Evolutionary conservation across 1,140 invertebrate species (phyloP).

Genomic region (Drosophila tsacasi): DNA sequence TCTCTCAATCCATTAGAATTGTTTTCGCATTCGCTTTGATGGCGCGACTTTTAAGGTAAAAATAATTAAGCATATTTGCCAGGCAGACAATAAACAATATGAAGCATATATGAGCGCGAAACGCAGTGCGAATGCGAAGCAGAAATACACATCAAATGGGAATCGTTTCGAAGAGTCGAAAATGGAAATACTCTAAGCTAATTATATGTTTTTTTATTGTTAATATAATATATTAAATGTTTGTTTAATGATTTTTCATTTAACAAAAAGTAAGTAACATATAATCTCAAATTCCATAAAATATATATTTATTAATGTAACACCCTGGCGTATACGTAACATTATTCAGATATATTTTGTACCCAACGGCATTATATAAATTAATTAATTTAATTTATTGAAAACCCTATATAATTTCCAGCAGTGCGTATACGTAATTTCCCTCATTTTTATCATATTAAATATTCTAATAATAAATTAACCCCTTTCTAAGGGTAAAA

Average conservation of each 20-base stretch:
- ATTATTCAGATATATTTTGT: not conserved
- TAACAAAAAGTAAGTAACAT: too few relatives aligned
- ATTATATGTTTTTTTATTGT: too few relatives aligned
- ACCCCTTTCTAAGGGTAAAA: constrained; percentile 29
- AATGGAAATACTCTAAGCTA: constrained; percentile 21
- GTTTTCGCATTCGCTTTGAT: constrained; percentile 78
- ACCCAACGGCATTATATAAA: too few relatives aligned
- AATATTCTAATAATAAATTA: constrained; percentile 7
- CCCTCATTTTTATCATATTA: not conserved
- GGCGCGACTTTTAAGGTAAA: constrained; percentile 82
- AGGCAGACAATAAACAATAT: constrained; percentile 57
- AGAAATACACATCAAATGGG: constrained; percentile 26
- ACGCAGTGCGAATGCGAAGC: constrained; percentile 62
- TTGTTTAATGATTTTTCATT: not conserved
- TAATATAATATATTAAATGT: too few relatives aligned
- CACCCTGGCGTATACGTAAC: not conserved
- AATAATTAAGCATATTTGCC: constrained; percentile 83
- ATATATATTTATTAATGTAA: not conserved
- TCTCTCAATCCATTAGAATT: constrained; percentile 53
- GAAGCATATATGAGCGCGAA: constrained; percentile 57
- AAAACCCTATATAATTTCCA: not conserved
- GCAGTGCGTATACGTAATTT: constrained; percentile 7
- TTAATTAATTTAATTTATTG: not conserved
- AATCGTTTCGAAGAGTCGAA: constrained; percentile 11
- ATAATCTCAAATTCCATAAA: not conserved